Evolutionary conservation across 2,888 invertebrate species (phyloP), one percentile per base, ranked within the genome.

Genomic region (Chrysotoxum bicinctum): DNA sequence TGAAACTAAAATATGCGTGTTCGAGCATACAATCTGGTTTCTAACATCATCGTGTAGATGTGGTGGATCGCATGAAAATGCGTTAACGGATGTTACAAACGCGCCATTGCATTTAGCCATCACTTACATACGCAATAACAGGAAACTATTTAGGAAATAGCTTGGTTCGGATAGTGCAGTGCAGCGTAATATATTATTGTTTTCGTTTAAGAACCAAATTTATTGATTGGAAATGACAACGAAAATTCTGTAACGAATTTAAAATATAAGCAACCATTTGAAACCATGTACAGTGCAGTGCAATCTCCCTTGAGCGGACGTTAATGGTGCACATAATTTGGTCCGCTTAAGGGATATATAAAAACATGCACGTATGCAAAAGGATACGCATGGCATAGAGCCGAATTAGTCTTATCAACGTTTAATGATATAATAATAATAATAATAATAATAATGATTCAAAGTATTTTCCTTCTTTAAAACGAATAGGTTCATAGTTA

Each of bases 131-230:
- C 60, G 52, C 52, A 68, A 73, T 72, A 60, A 77, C 82, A 82
- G 82, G 77, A 82, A 72, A 58, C 52, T 60, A 82, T 82, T 72
- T 72, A 73, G 82, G 82, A 77, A 82, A 82, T 82, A 72, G 72
- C 37, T 58, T 73, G 68, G 45, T 66, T 32, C 26, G 45, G 66
- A 26, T 7, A 32, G 16, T 56, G 32, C 35, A 56, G 19, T 3
- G 32, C 43, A 37, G 69, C n/a, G 43, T 37, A 54, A 64, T 64
- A 64, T 35, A 64, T 64, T 66, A 76, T 76, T 70, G 43, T 56
- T 66, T 68, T 74, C 60, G 60, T 43, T 75, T 64, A 16, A 75
- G 75, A 75, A 70, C 56, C 21, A 56, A 37, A 40, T 52, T n/a
- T 52, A 76, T 70, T 60, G 43, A 45, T 7, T 58, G 35, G 40